Conservation (phyloP, 2,888 invertebrate genomes). For the Drosophila niveifrons region DNA sequence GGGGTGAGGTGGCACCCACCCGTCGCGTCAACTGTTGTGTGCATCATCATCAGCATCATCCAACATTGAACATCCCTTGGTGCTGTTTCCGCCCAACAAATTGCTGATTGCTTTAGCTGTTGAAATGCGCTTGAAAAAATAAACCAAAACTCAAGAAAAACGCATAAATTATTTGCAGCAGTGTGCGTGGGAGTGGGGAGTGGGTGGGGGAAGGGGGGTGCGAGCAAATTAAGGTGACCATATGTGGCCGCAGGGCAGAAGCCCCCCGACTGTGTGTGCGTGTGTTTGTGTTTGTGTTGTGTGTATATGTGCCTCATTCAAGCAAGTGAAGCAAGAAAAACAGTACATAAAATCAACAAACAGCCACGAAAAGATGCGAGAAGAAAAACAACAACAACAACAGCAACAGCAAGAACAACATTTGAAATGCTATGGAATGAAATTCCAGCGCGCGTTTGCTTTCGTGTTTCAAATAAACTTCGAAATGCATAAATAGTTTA, state of each 20-base stretch:
- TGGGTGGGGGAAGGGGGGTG: background rate
- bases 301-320: conserved; percentile 7
- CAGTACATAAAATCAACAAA: conserved; percentile 80
- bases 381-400: background rate
- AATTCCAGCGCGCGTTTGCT: conserved; percentile 51
- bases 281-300: background rate
- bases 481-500: conserved; percentile 80
- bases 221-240: conserved; percentile 76
- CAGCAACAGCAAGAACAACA: conserved; percentile 45
- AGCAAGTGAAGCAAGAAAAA: conserved; percentile 76
- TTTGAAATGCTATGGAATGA: conserved; percentile 59
- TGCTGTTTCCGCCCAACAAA: conserved; percentile 69
- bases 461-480: conserved; percentile 77
- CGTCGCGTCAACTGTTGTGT: conserved; percentile 51
- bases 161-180: conserved; percentile 75
- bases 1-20: conserved; percentile 48
- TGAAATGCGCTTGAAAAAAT: conserved; percentile 79
- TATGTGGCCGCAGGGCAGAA: conserved; percentile 74
- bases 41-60: conserved; percentile 49
- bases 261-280: conserved; percentile 24
- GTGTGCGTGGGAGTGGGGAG: background rate
- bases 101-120: conserved; percentile 76
- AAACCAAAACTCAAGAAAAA: conserved; percentile 74
- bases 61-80: conserved; percentile 61
- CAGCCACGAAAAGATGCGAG: conserved; percentile 50